Evolutionary conservation across 1,140 invertebrate genomes (phyloP).

Genomic region (Papilio polytes): DNA sequence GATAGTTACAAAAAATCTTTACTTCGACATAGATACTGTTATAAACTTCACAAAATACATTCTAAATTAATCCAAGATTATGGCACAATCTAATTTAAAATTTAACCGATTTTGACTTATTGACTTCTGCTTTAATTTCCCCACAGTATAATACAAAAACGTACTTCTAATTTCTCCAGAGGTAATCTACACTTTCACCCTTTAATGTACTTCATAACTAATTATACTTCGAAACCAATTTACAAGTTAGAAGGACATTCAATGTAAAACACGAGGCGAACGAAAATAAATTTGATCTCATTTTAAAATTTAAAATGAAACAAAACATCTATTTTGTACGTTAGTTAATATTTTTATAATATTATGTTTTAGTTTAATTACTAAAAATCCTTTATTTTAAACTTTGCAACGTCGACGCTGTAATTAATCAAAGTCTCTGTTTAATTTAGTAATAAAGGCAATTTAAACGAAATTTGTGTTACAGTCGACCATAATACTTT

Average conservation of each 20-base stretch:
- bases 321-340: neutral
- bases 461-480: neutral
- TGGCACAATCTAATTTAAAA: neutral
- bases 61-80: neutral
- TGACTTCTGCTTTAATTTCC: conserved; percentile 1
- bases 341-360: too few relatives aligned
- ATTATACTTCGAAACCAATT: conserved; percentile 24
- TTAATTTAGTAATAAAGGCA: conserved; percentile 14
- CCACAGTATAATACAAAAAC: conserved; percentile 10
- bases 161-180: neutral
- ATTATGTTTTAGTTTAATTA: neutral
- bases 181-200: conserved; percentile 26
- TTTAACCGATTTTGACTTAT: neutral
- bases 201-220: conserved; percentile 28
- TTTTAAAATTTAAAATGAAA: neutral
- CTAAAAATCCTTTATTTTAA: conserved; percentile 4
- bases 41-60: neutral
- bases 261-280: conserved; percentile 7
- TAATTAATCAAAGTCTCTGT: conserved; percentile 5
- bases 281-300: conserved; percentile 15
- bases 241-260: conserved; percentile 18
- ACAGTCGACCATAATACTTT: neutral
- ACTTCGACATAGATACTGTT: neutral
- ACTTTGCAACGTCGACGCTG: neutral
- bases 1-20: neutral